These are phyloP conservation scores for Equus przewalskii DNA, from an alignment of 2,113 vertebrate genomes.

Conservation along the genomic window DNA sequence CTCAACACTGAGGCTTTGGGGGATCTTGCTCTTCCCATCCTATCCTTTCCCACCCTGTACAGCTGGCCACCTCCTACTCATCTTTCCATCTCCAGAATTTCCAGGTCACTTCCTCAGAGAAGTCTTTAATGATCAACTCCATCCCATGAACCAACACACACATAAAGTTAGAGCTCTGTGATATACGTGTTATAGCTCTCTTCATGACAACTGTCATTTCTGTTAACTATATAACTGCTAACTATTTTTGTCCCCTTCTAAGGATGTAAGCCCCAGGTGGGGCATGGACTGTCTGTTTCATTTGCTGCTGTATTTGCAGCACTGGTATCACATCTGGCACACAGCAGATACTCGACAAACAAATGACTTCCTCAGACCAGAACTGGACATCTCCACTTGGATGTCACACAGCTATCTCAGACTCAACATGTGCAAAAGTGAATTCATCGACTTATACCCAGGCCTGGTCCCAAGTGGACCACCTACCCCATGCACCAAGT, in stretches of 20 bases:
- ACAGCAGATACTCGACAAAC: not conserved
- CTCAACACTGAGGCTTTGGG: not conserved
- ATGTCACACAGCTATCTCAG: not conserved
- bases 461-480: not conserved
- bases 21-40: not conserved
- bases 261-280: not conserved
- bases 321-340: not conserved
- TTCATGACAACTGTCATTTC: not conserved
- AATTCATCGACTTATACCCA: not conserved
- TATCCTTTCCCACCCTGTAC: not conserved
- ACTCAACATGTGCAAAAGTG: not conserved
- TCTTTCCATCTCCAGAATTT: constrained; percentile 6
- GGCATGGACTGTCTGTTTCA: not conserved
- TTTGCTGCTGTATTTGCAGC: not conserved
- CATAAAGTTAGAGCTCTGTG: not conserved
- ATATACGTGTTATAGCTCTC: not conserved
- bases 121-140: not conserved
- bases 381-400: not conserved
- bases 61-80: not conserved
- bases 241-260: not conserved
- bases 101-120: constrained; percentile 48
- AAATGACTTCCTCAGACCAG: not conserved
- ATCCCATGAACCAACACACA: not conserved
- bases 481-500: not conserved
- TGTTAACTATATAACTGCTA: not conserved